These are phyloP conservation scores for Amblyopsis hoosieri DNA, from an alignment of 2,797 vertebrate species.

Conservation along the genomic window DNA sequence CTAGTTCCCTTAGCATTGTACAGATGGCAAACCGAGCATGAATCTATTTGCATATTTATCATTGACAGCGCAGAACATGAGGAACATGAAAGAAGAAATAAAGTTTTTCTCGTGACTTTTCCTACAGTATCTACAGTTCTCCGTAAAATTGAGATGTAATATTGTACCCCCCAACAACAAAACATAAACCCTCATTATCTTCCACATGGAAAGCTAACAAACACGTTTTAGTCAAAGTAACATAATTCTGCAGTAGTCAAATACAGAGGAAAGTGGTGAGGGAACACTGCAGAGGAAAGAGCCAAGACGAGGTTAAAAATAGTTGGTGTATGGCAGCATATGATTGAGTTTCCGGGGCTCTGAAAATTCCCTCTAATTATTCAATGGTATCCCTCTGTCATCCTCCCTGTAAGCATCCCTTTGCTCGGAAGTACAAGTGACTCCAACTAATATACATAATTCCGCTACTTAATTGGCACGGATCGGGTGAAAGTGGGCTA, in stretches of 20 bases:
- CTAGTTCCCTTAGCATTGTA: conserved; percentile 52
- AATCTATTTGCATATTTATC: conserved; percentile 65
- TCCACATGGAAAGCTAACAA: conserved; percentile 20
- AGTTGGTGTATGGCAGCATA: conserved; percentile 81
- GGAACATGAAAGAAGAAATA: conserved; percentile 53
- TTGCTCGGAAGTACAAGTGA: conserved; percentile 86
- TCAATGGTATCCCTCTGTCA: conserved; percentile 89
- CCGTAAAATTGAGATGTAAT: too few species aligned
- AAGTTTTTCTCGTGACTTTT: conserved; percentile 11
- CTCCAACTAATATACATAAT: conserved; percentile 96
- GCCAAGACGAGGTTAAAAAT: conserved; percentile 84
- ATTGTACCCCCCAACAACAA: not conserved
- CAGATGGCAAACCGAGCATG: conserved; percentile 69
- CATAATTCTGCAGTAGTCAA: conserved; percentile 36
- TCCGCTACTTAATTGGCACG: conserved; percentile 94
- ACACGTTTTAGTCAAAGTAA: conserved; percentile 32
- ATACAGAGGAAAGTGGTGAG: conserved; percentile 39
- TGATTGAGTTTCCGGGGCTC: conserved; percentile 88
- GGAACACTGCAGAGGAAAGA: conserved; percentile 48
- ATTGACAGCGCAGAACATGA: conserved; percentile 28
- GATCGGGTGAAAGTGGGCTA: conserved; percentile 87
- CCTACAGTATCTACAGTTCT: too few species aligned
- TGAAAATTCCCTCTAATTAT: conserved; percentile 94
- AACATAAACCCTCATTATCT: conserved; percentile 1
- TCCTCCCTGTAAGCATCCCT: conserved; percentile 83